Evolutionary conservation across 1,140 invertebrate species (phyloP).

Genomic region (Venturia canescens): DNA sequence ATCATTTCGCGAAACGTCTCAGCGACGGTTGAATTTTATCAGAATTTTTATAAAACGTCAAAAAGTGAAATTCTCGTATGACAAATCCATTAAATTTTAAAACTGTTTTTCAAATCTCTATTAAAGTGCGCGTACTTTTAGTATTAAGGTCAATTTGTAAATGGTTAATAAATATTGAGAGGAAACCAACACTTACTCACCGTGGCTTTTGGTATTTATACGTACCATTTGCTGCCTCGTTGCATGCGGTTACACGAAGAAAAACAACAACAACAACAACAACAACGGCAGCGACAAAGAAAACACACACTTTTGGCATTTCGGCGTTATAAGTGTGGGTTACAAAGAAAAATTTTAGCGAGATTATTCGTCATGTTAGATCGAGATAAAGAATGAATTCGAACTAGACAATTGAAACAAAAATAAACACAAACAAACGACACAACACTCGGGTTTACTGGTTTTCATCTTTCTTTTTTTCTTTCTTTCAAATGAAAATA

Average conservation of each 20-base stretch:
- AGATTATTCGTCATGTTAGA: too few relatives aligned
- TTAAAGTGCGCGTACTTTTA: not conserved
- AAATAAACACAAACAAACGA: not conserved
- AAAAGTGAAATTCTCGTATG: too few relatives aligned
- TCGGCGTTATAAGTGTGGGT: not conserved
- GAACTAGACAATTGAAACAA: too few relatives aligned
- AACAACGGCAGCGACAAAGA: constrained; percentile 62
- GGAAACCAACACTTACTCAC: constrained; percentile 59
- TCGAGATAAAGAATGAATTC: too few relatives aligned
- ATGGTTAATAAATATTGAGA: not conserved
- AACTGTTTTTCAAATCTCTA: too few relatives aligned
- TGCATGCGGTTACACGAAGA: constrained; percentile 47
- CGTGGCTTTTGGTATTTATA: constrained; percentile 53
- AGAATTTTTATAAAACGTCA: not conserved
- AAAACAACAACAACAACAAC: constrained; percentile 58
- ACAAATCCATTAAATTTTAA: too few relatives aligned
- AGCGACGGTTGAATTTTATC: not conserved
- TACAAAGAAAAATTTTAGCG: constrained; percentile 26
- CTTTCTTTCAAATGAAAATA: constrained; percentile 75
- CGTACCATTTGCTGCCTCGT: constrained; percentile 53
- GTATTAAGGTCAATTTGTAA: not conserved
- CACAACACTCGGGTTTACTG: constrained; percentile 29
- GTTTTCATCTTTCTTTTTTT: constrained; percentile 33
- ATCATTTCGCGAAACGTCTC: too few relatives aligned
- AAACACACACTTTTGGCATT: constrained; percentile 61